phyloP scores from a whole-genome alignment of 2,888 invertebrate species.

The Chesias legatella region DNA sequence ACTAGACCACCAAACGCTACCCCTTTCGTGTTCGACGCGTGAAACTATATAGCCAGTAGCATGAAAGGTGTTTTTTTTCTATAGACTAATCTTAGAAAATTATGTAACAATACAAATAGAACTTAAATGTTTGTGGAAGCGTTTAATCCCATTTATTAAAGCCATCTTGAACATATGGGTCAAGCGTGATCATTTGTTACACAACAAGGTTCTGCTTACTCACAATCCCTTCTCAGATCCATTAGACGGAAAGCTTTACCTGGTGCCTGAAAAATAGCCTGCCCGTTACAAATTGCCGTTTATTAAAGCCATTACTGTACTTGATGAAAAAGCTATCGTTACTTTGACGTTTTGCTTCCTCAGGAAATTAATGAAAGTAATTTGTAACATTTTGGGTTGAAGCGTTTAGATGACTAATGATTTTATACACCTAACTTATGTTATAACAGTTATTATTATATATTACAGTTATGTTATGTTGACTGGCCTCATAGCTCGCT shows the following conservation, averaged over 20 bases:
- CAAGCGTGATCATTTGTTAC: conserved; percentile 8
- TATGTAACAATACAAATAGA: not conserved
- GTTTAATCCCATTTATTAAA: too few species aligned
- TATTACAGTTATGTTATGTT: too few species aligned
- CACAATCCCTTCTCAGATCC: conserved; percentile 17
- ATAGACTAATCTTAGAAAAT: too few species aligned
- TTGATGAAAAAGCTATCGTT: conserved; percentile 17
- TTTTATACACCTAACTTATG: too few species aligned
- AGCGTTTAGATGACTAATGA: too few species aligned
- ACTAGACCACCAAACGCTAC: too few species aligned
- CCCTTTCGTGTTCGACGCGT: too few species aligned
- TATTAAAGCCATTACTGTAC: conserved; percentile 21
- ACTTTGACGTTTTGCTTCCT: not conserved
- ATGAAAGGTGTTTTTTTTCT: too few species aligned
- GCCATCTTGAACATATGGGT: not conserved
- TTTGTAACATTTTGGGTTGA: conserved; percentile 1
- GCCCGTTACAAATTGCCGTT: conserved; percentile 23
- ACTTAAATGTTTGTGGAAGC: too few species aligned
- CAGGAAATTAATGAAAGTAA: conserved; percentile 2
- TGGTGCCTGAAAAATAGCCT: conserved; percentile 23
- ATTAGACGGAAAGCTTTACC: conserved; percentile 12
- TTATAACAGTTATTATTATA: too few species aligned
- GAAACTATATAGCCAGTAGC: too few species aligned
- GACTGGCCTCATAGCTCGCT: too few species aligned
- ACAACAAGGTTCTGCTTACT: conserved; percentile 19